Percentiles rank a stretch among this genome's conserved stretches.
phyloP scores from a whole-genome alignment of 2,888 invertebrate genomes.

The Gastracanthus pulcherrimus region DNA sequence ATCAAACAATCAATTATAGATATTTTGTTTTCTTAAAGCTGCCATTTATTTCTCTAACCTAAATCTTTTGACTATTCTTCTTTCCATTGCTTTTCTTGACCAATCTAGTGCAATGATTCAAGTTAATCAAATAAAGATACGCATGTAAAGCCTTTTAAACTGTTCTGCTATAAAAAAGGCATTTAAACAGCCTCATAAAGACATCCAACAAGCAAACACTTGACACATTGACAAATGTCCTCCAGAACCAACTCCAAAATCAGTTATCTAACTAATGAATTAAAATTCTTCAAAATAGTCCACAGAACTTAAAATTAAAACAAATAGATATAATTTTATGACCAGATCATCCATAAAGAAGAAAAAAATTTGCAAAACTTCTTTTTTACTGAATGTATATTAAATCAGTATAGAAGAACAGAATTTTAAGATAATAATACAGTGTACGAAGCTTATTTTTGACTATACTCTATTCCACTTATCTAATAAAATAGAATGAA shows the following conservation, averaged over 20 bases:
- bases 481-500: no score
- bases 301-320: neutral
- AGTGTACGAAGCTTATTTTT: no score
- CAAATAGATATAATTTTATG: neutral
- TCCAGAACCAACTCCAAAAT: neutral
- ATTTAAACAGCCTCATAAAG: neutral
- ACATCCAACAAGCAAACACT: neutral
- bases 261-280: no score
- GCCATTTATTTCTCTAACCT: neutral
- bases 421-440: no score
- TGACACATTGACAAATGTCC: neutral
- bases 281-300: neutral
- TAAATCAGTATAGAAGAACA: no score
- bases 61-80: neutral
- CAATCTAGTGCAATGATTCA: neutral
- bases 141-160: neutral
- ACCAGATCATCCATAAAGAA: neutral
- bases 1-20: neutral
- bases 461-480: no score
- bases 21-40: neutral
- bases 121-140: neutral
- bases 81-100: neutral
- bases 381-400: no score
- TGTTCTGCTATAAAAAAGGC: neutral
- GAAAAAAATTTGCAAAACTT: neutral